Evolutionary conservation across 2,113 vertebrate genomes (phyloP).

Genomic region (Gadus macrocephalus): DNA sequence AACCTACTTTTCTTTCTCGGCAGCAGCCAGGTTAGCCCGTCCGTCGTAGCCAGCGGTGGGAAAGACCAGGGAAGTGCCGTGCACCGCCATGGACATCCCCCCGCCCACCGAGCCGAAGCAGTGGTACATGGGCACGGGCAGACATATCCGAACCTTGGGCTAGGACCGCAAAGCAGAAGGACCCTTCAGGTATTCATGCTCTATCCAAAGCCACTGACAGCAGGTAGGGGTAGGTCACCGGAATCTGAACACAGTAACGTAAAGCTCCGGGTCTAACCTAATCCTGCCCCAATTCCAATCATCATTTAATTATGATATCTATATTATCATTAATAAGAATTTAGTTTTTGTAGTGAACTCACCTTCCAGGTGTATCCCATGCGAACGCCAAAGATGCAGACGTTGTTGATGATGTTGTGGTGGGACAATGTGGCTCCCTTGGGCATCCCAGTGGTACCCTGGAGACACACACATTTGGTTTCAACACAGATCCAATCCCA

Average conservation of each 20-base stretch:
- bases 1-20: conserved; percentile 80
- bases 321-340: too few relatives aligned
- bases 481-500: neutral
- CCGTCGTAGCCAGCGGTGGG: conserved; percentile 75
- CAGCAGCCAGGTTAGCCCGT: conserved; percentile 72
- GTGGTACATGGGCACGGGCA: conserved; percentile 86
- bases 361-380: conserved; percentile 73
- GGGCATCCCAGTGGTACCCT: conserved; percentile 92
- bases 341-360: conserved; percentile 27
- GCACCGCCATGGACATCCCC: conserved; percentile 72
- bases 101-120: conserved; percentile 86
- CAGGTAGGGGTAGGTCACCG: neutral
- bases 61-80: conserved; percentile 75
- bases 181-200: too few relatives aligned
- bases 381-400: conserved; percentile 71
- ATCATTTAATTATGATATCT: too few relatives aligned
- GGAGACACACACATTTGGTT: conserved; percentile 19
- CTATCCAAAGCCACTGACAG: neutral
- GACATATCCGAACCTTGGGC: conserved; percentile 56
- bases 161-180: conserved; percentile 33
- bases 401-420: conserved; percentile 90
- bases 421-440: conserved; percentile 91
- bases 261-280: neutral
- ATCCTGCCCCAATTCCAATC: neutral
- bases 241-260: too few relatives aligned